Evolutionary conservation across 2,888 invertebrate species (phyloP), one percentile per base, ranked within the genome.

Genomic region (Endomychus coccineus): DNA sequence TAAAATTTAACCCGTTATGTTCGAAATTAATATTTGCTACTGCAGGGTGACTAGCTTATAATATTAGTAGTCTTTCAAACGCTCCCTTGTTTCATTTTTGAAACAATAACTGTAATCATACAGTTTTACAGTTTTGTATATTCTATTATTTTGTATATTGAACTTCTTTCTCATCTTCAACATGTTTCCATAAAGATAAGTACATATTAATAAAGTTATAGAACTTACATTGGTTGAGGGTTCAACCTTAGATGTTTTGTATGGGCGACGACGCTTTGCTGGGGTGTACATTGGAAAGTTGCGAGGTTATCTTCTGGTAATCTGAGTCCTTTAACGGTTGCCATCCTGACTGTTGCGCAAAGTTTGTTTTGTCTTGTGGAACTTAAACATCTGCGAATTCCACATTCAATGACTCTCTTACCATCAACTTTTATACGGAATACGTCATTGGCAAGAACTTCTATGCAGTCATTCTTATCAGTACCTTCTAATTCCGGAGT

Each of bases 331-430:
- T 64, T 50, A 6, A 77, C 68, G 1, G 68, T 62, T 0, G 76
- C 74, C 54, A 76, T 71, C 27, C 76, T 59, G 3, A 77, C 24
- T 3, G 66, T 63, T n/a, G 74, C 52, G 44, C 77, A 77, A 47
- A 75, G 65, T 50, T 71, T 69, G n/a, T 37, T 28, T 17, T 48
- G 45, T 25, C 30, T 39, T 16, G 27, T 32, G 14, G 33, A 38
- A 11, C 34, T 31, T 2, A 63, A 58, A 51, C 75, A 75, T 37
- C 66, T 56, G 2, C 56, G 54, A 0, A 76, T 68, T 0, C 75
- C 75, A 47, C 76, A 77, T 19, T 62, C 62, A 36, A 61, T 55
- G 53, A 76, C 74, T 42, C 67, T 62, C 2, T 63, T 61, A 1
- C 63, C 67, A 2, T 62, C 59, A 34, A 75, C 61, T 45, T 71